Evolutionary conservation across 2,797 vertebrate species (phyloP).

Genomic region (Phrynocephalus guinanensis): DNA sequence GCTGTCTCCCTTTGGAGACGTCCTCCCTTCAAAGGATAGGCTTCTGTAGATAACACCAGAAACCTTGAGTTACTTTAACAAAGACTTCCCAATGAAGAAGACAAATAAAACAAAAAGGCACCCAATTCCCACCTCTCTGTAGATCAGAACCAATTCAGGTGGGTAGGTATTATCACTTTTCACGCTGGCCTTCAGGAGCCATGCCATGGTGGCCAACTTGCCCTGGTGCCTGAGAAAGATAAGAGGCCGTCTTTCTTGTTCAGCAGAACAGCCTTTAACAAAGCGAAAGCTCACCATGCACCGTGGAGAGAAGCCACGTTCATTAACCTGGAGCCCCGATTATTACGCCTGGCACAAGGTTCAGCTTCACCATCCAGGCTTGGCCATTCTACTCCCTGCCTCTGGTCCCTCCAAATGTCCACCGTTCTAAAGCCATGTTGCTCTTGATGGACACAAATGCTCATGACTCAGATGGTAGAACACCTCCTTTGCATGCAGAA

Average conservation of each 20-base stretch:
- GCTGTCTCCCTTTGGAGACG: slow-evolving; percentile 30
- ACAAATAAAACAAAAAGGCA: not conserved
- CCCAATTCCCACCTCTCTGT: not conserved
- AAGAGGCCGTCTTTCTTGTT: slow-evolving; percentile 3
- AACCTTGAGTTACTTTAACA: slow-evolving; percentile 23
- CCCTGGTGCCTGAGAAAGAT: slow-evolving; percentile 47
- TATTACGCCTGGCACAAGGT: slow-evolving; percentile 30
- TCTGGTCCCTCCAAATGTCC: not conserved
- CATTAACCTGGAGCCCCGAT: slow-evolving; percentile 12
- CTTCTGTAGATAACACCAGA: slow-evolving; percentile 3
- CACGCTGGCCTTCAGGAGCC: not conserved
- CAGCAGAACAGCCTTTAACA: not conserved
- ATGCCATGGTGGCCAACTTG: slow-evolving; percentile 43
- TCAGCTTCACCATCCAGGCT: slow-evolving; percentile 20
- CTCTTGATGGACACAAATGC: not conserved
- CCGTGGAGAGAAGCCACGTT: slow-evolving; percentile 14
- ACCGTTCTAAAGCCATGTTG: not conserved
- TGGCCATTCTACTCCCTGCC: not conserved
- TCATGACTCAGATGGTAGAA: no score
- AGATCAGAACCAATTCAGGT: not conserved
- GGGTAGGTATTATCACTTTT: not conserved
- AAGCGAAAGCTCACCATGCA: slow-evolving; percentile 35
- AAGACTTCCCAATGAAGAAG: not conserved
- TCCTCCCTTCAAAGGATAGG: slow-evolving; percentile 12
- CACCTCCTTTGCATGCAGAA: no score